Evolutionary conservation across 2,888 invertebrate species (phyloP).

Genomic region (Saturnia pavonia): DNA sequence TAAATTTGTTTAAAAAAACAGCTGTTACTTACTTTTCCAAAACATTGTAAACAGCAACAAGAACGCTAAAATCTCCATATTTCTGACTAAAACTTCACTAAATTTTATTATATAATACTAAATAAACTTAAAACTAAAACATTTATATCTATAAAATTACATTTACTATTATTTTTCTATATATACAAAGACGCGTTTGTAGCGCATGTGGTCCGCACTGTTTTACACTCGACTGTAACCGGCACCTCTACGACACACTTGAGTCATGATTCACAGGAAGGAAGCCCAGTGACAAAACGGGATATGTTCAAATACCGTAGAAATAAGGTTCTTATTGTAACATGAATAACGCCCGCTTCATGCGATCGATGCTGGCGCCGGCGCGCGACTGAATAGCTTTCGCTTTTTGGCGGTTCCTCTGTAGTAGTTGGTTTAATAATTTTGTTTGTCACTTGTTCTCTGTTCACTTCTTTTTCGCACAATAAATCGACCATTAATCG

Average conservation of each 20-base stretch:
- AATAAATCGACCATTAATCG: not conserved
- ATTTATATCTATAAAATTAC: constrained; percentile 33
- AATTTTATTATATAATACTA: constrained; percentile 32
- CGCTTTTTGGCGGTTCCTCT: constrained; percentile 42
- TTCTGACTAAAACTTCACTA: constrained; percentile 47
- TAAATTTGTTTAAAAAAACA: constrained; percentile 22
- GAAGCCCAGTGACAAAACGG: constrained; percentile 67
- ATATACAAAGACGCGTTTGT: constrained; percentile 45
- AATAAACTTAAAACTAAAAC: constrained; percentile 36
- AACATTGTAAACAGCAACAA: constrained; percentile 60
- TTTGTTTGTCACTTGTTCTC: constrained; percentile 15
- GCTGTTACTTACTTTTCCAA: constrained; percentile 65
- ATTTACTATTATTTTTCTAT: constrained; percentile 37
- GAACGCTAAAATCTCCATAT: constrained; percentile 60
- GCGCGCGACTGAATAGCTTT: constrained; percentile 64
- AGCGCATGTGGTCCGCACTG: constrained; percentile 52
- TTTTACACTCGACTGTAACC: constrained; percentile 61
- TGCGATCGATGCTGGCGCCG: constrained; percentile 70
- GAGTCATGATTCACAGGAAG: constrained; percentile 75
- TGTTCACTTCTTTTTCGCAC: not conserved
- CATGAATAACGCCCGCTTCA: constrained; percentile 58
- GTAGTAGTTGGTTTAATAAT: constrained; percentile 29
- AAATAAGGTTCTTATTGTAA: constrained; percentile 52
- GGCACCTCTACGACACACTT: constrained; percentile 49
- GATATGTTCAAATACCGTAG: constrained; percentile 62